phyloP scores from a whole-genome alignment of 2,113 vertebrate genomes.

The Apteryx mantelli region DNA sequence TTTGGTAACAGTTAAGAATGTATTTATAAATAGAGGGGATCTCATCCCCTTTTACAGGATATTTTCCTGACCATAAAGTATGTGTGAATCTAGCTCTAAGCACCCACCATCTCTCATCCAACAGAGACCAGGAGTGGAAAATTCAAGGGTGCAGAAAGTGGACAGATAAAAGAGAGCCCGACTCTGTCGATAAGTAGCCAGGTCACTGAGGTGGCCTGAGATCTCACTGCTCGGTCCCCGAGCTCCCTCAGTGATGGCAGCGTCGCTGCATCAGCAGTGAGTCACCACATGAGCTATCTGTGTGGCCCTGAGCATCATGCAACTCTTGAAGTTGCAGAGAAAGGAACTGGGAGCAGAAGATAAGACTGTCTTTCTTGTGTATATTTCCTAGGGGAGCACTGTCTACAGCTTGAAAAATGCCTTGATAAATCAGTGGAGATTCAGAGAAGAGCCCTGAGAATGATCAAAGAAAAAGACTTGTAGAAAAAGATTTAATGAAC shows the following conservation, averaged over 20 bases:
- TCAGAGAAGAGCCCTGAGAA: background rate
- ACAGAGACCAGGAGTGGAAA: background rate
- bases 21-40: background rate
- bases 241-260: background rate
- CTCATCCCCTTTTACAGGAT: background rate
- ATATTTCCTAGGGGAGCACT: background rate
- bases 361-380: background rate
- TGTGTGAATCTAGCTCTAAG: background rate
- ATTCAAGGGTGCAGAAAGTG: background rate
- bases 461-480: background rate
- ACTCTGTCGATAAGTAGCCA: background rate
- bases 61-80: background rate
- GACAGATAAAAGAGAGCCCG: background rate
- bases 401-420: background rate
- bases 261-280: background rate
- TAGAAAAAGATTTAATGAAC: background rate
- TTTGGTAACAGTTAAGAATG: slow-evolving; percentile 16
- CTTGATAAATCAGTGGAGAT: background rate
- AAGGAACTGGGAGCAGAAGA: background rate
- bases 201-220: background rate
- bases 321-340: background rate
- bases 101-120: background rate
- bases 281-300: background rate
- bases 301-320: background rate
- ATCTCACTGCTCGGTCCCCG: background rate